These are phyloP conservation scores for Chelonia mydas DNA, from an alignment of 2,797 vertebrate species.

Conservation along the genomic window DNA sequence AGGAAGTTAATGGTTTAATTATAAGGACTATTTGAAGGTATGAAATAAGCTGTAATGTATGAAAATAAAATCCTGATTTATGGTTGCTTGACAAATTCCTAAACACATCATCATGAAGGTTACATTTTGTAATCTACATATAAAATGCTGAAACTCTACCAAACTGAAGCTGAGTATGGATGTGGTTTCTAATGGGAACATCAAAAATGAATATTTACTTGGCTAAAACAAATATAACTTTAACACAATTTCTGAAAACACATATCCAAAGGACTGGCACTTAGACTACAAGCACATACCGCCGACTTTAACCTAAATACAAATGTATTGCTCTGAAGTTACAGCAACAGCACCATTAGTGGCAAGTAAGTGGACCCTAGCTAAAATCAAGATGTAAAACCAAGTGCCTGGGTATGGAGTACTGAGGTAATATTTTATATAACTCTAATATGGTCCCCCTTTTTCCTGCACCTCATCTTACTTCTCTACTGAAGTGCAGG, in stretches of 20 bases:
- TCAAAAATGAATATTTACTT: not conserved
- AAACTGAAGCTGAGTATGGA: not conserved
- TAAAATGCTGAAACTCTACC: not conserved
- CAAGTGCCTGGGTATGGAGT: not conserved
- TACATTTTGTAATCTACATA: slow-evolving; percentile 11
- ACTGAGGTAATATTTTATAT: not conserved
- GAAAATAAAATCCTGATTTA: slow-evolving; percentile 28
- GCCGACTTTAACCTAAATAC: not conserved
- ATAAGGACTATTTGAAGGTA: slow-evolving; percentile 20
- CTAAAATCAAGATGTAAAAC: slow-evolving; percentile 9
- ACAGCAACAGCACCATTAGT: not conserved
- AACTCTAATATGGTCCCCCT: not conserved
- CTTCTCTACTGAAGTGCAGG: not conserved
- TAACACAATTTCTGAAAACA: not conserved
- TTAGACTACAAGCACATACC: not conserved
- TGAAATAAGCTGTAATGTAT: slow-evolving; percentile 25
- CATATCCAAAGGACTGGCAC: not conserved
- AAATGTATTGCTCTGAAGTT: not conserved
- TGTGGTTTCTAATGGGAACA: not conserved
- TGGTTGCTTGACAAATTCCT: not conserved
- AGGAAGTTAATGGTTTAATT: slow-evolving; percentile 28
- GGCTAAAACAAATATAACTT: not conserved
- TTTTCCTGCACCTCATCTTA: not conserved
- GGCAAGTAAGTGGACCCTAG: not conserved
- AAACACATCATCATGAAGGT: not conserved